Evolutionary conservation across 2,888 invertebrate genomes (phyloP).

Genomic region (Notocelia uddmanniana): DNA sequence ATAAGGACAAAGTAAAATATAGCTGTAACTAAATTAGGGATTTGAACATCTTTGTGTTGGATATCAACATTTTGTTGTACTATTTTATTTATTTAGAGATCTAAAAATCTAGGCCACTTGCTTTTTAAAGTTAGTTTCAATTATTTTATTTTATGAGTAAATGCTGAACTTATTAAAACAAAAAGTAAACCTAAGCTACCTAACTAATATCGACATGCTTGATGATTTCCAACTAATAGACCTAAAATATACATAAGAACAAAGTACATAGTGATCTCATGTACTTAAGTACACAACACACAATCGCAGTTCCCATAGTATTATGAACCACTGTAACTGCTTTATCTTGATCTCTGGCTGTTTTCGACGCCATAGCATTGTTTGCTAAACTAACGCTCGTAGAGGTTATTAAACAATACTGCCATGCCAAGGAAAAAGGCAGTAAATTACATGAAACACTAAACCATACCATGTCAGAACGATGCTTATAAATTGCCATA

Average conservation of each 20-base stretch:
- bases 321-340: conserved; percentile 16
- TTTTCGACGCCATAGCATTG: conserved; percentile 36
- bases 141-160: too few relatives aligned
- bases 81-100: too few relatives aligned
- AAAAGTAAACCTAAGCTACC: not conserved
- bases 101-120: too few relatives aligned
- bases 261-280: not conserved
- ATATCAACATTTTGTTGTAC: too few relatives aligned
- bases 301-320: conserved; percentile 35
- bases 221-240: not conserved
- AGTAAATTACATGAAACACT: conserved; percentile 11
- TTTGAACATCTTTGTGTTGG: too few relatives aligned
- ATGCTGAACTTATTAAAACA: not conserved
- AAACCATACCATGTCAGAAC: not conserved
- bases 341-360: conserved; percentile 36
- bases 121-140: too few relatives aligned
- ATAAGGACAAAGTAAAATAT: too few relatives aligned
- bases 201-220: not conserved
- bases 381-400: conserved; percentile 25
- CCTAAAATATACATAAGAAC: not conserved
- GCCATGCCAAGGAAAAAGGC: conserved; percentile 6
- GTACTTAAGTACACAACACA: not conserved
- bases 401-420: conserved; percentile 24
- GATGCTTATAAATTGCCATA: not conserved
- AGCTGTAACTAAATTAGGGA: too few relatives aligned